These are phyloP conservation scores for Ciconia stormi DNA, from an alignment of 2,113 vertebrate genomes.

Conservation along the genomic window DNA sequence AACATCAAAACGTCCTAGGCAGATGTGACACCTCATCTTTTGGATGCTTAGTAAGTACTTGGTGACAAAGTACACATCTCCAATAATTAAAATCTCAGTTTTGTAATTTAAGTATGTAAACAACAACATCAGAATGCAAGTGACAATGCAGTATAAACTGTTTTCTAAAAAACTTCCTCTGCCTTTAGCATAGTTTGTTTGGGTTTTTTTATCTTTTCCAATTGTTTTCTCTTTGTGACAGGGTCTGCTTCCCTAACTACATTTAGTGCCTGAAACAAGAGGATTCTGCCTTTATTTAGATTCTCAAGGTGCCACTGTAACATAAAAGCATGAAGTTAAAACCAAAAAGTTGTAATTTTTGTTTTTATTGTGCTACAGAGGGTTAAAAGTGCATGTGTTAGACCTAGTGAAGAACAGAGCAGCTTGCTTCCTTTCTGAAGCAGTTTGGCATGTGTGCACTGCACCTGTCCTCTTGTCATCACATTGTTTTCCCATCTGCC, in stretches of 20 bases:
- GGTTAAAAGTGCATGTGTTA: background rate
- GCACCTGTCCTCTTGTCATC: conserved; percentile 10
- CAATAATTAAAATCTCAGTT: background rate
- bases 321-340: background rate
- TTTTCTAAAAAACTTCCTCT: background rate
- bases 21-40: background rate
- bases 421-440: conserved; percentile 10
- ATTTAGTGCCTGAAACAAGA: background rate
- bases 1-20: background rate
- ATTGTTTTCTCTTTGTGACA: background rate
- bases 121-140: background rate
- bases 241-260: background rate
- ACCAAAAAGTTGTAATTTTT: background rate
- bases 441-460: background rate
- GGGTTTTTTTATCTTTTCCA: background rate
- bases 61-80: background rate
- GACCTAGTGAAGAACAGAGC: background rate
- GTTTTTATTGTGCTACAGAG: background rate
- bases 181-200: background rate
- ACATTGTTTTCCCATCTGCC: conserved; percentile 40
- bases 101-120: background rate
- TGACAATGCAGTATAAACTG: background rate
- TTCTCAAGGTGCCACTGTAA: background rate
- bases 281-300: background rate
- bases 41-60: background rate